Base-by-base conservation (phyloP, 1,140 invertebrate genomes). In the Euwallacea similis region DNA sequence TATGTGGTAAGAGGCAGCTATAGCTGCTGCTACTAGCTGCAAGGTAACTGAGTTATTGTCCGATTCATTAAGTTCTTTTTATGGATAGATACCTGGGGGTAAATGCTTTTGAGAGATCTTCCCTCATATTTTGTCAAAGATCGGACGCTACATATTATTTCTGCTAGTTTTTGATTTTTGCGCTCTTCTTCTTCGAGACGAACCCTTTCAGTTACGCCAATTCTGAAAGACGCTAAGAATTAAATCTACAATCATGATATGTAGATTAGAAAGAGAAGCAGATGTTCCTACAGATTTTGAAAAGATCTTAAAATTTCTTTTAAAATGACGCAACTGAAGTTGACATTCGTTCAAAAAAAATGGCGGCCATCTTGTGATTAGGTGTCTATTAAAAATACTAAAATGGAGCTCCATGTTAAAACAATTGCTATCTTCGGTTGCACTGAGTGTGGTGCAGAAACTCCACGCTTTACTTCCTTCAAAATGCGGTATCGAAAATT, bases 1-100 rank as follows among this genome's bases (percentile, higher is more conserved):
- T 68, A 88, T 83, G 71, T 88, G 86, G 74, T 86, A 87, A 16
- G 84, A 82, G 6, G 84, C 84, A 6, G 85, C 83, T 11, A 86
- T 79, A n/a, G 85, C 76, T 69, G 85, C 84, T 7, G 85, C 84
- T n/a, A 82, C 66, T 16, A 87, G 82, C 85, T 86, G 64, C 67
- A 67, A 54, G 2, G 7, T 33, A 47, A 42, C 15, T n/a, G 6
- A 11, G 4, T 11, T 42, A 42, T 3, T n/a, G 2, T 13, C 7
- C 9, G 59, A 43, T 11, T 13, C 15, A 7, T 13, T 16, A 33
- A 16, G 33, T 10, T 6, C 7, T 10, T 7, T 42, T 13, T n/a
- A 43, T 9, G 42, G 10, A 8, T 21, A 47, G 73, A 77, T 71
- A 81, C 81, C 66, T 82, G 81, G 33, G 81, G 81, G 54, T 79